Base-by-base conservation (phyloP, 2,113 vertebrate species). In the Tamias sibiricus region DNA sequence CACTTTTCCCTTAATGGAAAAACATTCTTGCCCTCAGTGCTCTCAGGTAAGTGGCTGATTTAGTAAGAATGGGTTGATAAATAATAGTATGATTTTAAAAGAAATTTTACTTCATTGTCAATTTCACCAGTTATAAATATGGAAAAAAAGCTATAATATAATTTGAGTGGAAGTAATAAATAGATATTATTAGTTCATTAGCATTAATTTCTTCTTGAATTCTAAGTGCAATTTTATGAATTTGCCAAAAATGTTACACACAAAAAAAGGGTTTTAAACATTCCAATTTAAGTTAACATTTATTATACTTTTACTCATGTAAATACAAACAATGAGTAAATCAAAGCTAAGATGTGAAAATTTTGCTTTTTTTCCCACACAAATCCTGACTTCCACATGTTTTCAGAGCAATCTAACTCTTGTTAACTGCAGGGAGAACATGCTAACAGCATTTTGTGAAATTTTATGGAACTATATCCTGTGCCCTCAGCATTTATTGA, bases 381-480 rank as follows among this genome's bases (percentile, higher is more conserved):
- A 42, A 47, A 69, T 2, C 19, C 49, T 71, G 24, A 17, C 75
- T 72, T 88, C 26, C 24, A 30, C 1, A 30, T 62, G n/a, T n/a
- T 52, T 35, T 3, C 11, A 26, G 35, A 4, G 5, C 12, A n/a
- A 37, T 11, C 28, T 2, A 79, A 2, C 24, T 37, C 16, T 9
- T 37, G 3, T 1, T 64, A 47, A 89, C 40, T 10, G 12, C 12
- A 28, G 3, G 0, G 12, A 22, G 4, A 6, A 49, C 2, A 4
- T 44, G 52, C 26, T 66, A 22, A 47, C 62, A 30, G 32, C 16
- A 32, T 2, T 1, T 47, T 37, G 6, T 37, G 4, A 13, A 59
- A 37, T 28, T 69, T 4, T 19, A 30, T 37, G 62, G 57, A 30
- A 11, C 11, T 37, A 8, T 32, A 28, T 37, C 32, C 37, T 8